Percentiles rank a stretch among this genome's conserved stretches.
phyloP scores from a whole-genome alignment of 1,140 invertebrate species.

The Wasmannia auropunctata region DNA sequence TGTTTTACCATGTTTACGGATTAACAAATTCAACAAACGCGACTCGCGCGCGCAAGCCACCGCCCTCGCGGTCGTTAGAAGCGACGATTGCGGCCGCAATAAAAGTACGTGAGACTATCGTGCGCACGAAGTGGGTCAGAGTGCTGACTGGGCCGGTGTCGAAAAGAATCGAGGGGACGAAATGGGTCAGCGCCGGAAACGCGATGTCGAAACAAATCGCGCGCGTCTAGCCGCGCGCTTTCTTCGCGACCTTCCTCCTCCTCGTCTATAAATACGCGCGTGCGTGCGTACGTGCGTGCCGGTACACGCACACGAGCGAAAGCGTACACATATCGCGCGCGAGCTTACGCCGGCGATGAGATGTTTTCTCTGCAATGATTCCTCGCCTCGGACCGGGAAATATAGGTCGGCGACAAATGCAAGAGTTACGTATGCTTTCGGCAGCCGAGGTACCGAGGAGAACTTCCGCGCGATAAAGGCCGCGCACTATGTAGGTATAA shows the following conservation, averaged over 20 bases:
- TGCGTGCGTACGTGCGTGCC: background rate
- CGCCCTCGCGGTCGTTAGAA: background rate
- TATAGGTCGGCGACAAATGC: constrained; percentile 66
- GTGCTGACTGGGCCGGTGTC: constrained; percentile 69
- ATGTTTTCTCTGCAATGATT: constrained; percentile 64
- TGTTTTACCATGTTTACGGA: background rate
- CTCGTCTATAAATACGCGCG: constrained; percentile 77
- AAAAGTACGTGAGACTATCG: constrained; percentile 61
- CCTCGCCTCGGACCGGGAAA: constrained; percentile 59
- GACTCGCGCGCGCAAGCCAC: background rate
- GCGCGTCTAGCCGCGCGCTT: constrained; percentile 76
- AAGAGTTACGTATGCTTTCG: constrained; percentile 47
- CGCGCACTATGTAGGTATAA: background rate
- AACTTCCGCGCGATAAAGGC: background rate
- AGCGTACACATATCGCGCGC: background rate
- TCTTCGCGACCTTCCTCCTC: constrained; percentile 81
- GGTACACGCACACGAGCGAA: background rate
- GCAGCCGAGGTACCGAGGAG: background rate
- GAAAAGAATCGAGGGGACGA: constrained; percentile 74
- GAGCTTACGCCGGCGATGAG: constrained; percentile 57
- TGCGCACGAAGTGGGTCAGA: constrained; percentile 70
- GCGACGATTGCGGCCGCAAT: constrained; percentile 2
- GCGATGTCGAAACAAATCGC: constrained; percentile 75
- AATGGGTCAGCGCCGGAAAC: constrained; percentile 79
- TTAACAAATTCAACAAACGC: background rate